phyloP scores from a whole-genome alignment of 2,888 invertebrate genomes.

The Zygogramma bicolorata region DNA sequence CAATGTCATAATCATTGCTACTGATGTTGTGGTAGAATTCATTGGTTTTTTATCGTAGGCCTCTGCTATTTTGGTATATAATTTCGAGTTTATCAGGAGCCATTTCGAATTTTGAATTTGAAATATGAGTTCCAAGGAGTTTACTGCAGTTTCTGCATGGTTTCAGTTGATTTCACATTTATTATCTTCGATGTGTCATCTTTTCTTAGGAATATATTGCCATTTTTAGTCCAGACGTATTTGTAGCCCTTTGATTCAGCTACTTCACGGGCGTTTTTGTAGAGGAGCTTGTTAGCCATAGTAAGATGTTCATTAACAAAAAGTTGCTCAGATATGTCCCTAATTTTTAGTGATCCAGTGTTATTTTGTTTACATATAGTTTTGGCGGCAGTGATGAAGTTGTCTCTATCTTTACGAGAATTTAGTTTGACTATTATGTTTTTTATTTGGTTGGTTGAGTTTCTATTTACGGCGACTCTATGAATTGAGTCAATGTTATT shows the following conservation, averaged over 20 bases:
- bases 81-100: no score
- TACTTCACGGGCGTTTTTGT: not conserved
- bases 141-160: not conserved
- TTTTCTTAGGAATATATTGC: not conserved
- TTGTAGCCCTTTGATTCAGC: no score
- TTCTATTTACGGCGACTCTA: not conserved
- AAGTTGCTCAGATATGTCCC: not conserved
- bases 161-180: not conserved
- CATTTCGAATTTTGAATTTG: no score
- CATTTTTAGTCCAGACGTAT: not conserved
- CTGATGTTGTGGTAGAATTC: no score
- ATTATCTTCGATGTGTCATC: no score
- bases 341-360: not conserved
- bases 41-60: no score
- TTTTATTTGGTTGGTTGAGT: not conserved
- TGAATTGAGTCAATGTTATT: no score
- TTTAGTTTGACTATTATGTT: not conserved
- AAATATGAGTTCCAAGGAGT: no score
- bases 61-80: no score
- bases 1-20: no score
- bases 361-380: not conserved
- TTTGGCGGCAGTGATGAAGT: not conserved
- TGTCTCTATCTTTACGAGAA: not conserved
- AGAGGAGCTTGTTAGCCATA: not conserved
- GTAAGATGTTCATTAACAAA: conserved; percentile 6